Base-by-base conservation (phyloP, 2,888 invertebrate genomes). In the Drosophila greeni region DNA sequence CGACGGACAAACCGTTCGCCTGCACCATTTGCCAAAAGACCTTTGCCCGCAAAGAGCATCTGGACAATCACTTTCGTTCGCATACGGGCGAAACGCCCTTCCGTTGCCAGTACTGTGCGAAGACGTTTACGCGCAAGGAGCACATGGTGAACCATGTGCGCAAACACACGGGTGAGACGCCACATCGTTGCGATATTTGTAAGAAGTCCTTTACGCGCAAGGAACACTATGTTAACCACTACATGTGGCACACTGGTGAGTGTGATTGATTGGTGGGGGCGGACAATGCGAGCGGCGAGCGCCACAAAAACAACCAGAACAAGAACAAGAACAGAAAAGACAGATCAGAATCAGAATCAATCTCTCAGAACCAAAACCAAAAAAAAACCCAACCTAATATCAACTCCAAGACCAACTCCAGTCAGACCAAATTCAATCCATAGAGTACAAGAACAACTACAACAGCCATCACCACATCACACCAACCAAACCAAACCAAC, bases 141-240 rank as follows among this genome's bases (percentile, higher is more conserved):
- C 95, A 95, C 88, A 92, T 95, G 87, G 94, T 95, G 75, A 95
- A 95, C 89, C 95, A 95, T 89, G 94, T 95, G 76, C 91, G 95
- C 86, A 91, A 95, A 73, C 92, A 95, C 87, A 92, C 94, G 11
- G 95, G 95, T 71, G 95, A 95, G 88, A 95, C 95, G 87, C 95
- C 95, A 16, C 95, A 95, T 87, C 94, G 93, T 75, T 96, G 95
- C 90, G 93, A 94, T 47, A 94, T 94, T 83, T 96, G 95, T 89
- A 95, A 94, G 73, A 95, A 95, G 89, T 94, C 94, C 34, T 96
- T 96, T 89, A 95, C 95, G 34, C 91, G 95, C 68, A 96, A 95
- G 87, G 95, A 95, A 87, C 95, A 96, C 88, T 91, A 95, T 76
- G 94, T 95, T 89, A 95, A 95, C 89, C 95, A 95, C 85, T 94